These are phyloP conservation scores for Podarcis lilfordi DNA, from an alignment of 2,797 vertebrate species.

Conservation along the genomic window DNA sequence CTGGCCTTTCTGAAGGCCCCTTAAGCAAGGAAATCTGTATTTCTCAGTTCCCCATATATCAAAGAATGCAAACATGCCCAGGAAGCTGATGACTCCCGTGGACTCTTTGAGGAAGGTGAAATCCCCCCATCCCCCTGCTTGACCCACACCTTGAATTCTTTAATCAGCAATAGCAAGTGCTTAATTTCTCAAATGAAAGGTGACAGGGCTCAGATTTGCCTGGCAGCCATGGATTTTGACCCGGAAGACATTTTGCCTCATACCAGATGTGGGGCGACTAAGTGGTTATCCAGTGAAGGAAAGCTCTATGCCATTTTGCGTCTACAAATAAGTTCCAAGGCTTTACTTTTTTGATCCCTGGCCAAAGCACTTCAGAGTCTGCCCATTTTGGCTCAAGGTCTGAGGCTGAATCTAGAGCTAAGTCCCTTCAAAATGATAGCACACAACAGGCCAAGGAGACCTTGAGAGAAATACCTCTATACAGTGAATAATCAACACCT, in stretches of 20 bases:
- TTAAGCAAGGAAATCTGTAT: neutral
- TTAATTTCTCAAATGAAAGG: slow-evolving; percentile 3
- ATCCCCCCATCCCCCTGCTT: neutral
- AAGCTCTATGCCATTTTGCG: neutral
- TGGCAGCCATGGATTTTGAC: neutral
- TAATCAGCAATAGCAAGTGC: neutral
- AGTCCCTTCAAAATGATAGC: neutral
- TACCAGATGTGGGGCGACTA: neutral
- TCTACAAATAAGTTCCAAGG: neutral
- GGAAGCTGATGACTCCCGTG: neutral
- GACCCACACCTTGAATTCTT: neutral
- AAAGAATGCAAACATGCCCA: neutral
- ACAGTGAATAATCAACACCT: neutral
- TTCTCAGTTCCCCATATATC: neutral
- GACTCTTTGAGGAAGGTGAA: neutral
- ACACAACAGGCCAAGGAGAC: neutral
- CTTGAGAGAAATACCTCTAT: slow-evolving; percentile 2
- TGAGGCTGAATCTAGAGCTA: neutral
- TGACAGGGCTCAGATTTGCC: neutral
- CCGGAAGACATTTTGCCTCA: neutral
- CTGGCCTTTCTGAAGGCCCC: neutral
- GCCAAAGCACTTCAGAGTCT: neutral
- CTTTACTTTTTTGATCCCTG: neutral
- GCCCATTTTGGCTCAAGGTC: too few species aligned
- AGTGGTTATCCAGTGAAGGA: neutral